phyloP scores from a whole-genome alignment of 2,113 vertebrate species.

The zebrafish (Danio rerio) region DNA sequence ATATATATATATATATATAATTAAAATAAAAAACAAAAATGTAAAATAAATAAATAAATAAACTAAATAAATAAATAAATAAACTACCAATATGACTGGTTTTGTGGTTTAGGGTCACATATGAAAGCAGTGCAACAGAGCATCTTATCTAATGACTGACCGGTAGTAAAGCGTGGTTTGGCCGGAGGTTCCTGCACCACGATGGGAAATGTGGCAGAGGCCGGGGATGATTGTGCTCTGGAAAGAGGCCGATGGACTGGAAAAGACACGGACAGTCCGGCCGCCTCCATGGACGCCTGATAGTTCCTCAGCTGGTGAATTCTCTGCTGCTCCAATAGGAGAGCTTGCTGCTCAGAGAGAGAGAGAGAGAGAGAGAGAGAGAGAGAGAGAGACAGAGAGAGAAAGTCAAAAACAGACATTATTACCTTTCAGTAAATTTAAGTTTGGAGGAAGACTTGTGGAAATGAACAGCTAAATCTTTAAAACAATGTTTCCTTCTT shows the following conservation, averaged over 20 bases:
- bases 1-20: too few species aligned
- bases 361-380: background rate
- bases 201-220: constrained; percentile 91
- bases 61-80: too few species aligned
- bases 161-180: constrained; percentile 95
- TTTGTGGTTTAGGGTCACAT: too few species aligned
- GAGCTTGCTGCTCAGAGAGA: constrained; percentile 83
- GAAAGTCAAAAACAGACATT: too few species aligned
- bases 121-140: too few species aligned
- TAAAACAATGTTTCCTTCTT: background rate
- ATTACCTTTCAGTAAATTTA: background rate
- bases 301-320: constrained; percentile 96
- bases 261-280: constrained; percentile 84
- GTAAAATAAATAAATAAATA: too few species aligned
- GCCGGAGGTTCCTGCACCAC: constrained; percentile 85
- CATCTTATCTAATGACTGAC: constrained; percentile 63
- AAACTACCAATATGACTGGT: too few species aligned
- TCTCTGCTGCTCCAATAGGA: constrained; percentile 93
- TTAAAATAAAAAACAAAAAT: too few species aligned
- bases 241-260: constrained; percentile 91
- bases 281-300: constrained; percentile 93
- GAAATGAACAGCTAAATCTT: background rate
- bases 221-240: constrained; percentile 93
- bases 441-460: background rate
- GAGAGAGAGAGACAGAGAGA: too few species aligned